phyloP scores from a whole-genome alignment of 2,888 invertebrate species.

The Rhorus exstirpatorius region DNA sequence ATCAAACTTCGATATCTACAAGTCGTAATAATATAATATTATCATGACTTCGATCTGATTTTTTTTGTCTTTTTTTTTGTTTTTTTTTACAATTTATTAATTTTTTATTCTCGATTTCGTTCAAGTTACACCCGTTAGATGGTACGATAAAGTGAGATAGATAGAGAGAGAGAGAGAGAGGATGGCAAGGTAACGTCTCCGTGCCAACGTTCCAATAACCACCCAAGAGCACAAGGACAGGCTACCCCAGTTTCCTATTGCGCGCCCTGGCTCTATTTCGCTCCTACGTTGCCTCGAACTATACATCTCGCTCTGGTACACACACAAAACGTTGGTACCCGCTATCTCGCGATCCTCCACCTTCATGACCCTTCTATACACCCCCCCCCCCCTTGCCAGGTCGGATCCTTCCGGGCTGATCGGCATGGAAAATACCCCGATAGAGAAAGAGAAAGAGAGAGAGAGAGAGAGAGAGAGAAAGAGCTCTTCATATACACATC shows the following conservation, averaged over 20 bases:
- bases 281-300: conserved; percentile 74
- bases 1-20: conserved; percentile 13
- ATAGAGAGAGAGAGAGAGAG: conserved; percentile 38
- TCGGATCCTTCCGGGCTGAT: conserved; percentile 82
- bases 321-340: conserved; percentile 18
- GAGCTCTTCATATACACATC: too few relatives aligned
- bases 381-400: conserved; percentile 28
- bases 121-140: conserved; percentile 49
- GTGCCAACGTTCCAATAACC: conserved; percentile 85
- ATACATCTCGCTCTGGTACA: background rate
- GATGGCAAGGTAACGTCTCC: conserved; percentile 76
- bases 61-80: background rate
- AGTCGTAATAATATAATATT: conserved; percentile 44
- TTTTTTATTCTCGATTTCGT: background rate
- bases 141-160: background rate
- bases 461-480: too few relatives aligned
- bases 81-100: too few relatives aligned
- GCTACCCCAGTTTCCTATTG: conserved; percentile 85
- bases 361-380: conserved; percentile 50
- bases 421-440: conserved; percentile 80
- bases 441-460: too few relatives aligned
- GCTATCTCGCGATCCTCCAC: conserved; percentile 36
- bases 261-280: conserved; percentile 74
- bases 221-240: conserved; percentile 85
- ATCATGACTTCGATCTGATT: conserved; percentile 31